Evolutionary conservation across 2,113 vertebrate genomes (phyloP), one percentile per base, ranked within the genome.

Genomic region (Paramormyrops kingsleyae): DNA sequence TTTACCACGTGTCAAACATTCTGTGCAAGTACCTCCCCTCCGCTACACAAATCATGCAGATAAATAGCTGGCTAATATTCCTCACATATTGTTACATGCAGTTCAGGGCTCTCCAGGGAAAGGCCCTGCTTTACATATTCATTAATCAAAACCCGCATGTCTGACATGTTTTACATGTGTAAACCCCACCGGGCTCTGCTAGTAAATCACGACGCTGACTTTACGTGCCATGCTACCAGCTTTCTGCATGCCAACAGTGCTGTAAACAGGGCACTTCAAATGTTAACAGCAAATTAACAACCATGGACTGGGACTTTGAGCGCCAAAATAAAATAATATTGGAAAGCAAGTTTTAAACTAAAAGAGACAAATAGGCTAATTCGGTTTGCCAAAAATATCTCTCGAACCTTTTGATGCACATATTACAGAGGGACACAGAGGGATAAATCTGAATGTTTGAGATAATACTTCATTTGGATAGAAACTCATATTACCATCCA

Each of bases 71-170:
- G 39, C 21, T 21, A 12, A 24, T 47, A 47, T 47, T 84, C 44
- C 83, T 3, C 44, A 42, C 80, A 83, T 70, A 42, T 42, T 7
- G 77, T 46, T 44, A 83, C 42, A 84, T 4, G 42, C 24, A n/a
- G 6, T 80, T 80, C 35, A 80, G 35, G 74, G 13, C 17, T 46
- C 83, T 84, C 35, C 39, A n/a, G 83, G 83, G 44, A 47, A 84
- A 47, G 83, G 8, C 83, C 44, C 83, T 84, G 83, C 83, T 84
- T 84, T 84, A 84, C 39, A 84, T 47, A 84, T 84, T 84, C 83
- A 84, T 84, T 84, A 84, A 47, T 42, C 83, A 44, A 46, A 84
- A 47, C 44, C 21, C 4, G n/a, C 35, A 24, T 17, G 19, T 47
- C 83, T 84, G 44, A 19, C 44, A 46, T 46, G 39, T 84, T 84